A percentile compares a stretch with the other conserved stretches of the same genome.
Conservation (phyloP, 2,113 vertebrate species). For the Lasiurus cinereus region DNA sequence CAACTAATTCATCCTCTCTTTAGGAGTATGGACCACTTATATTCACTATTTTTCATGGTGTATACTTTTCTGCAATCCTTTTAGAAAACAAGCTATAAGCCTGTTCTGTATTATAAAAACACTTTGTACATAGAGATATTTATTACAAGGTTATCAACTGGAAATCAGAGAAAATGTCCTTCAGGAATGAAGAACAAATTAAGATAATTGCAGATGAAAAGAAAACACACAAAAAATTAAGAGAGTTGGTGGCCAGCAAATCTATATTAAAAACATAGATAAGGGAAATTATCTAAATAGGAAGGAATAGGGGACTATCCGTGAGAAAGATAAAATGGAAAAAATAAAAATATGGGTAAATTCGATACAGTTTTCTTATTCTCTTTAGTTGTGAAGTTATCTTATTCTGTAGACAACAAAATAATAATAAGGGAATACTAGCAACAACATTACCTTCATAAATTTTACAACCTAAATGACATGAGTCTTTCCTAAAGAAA, state of each 20-base stretch:
- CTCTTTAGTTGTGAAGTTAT: conserved; percentile 10
- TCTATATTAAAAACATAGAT: not conserved
- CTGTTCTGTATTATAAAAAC: not conserved
- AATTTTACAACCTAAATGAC: not conserved
- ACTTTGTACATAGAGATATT: not conserved
- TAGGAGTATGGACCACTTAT: not conserved
- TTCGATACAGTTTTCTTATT: not conserved
- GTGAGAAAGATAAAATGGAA: not conserved
- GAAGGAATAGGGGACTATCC: not conserved
- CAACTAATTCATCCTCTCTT: not conserved
- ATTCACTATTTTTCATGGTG: not conserved
- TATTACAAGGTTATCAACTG: not conserved
- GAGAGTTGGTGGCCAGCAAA: not conserved
- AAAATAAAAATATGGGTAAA: not conserved
- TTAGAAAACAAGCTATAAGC: not conserved
- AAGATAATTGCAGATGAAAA: not conserved
- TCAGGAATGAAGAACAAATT: not conserved
- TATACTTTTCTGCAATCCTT: not conserved
- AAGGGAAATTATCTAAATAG: not conserved
- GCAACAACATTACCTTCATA: not conserved
- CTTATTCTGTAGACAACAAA: not conserved
- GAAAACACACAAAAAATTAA: not conserved
- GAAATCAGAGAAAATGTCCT: not conserved
- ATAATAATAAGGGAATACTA: not conserved
- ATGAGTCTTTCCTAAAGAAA: not conserved